phyloP scores from a whole-genome alignment of 2,888 invertebrate genomes.

The Acronicta leporina region DNA sequence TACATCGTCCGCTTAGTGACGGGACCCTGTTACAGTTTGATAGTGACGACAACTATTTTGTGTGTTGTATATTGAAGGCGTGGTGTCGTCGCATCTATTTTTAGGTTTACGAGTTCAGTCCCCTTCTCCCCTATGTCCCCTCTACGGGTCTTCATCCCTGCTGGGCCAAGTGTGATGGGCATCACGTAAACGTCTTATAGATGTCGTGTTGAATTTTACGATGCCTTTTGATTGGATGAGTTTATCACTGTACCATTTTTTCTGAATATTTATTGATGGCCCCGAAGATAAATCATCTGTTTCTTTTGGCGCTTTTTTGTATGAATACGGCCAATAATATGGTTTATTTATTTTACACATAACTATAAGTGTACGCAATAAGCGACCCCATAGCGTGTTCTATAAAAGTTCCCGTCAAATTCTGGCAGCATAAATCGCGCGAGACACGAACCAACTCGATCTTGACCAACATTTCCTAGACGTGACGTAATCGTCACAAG shows the following conservation, averaged over 20 bases:
- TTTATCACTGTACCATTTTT: constrained; percentile 39
- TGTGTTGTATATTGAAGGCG: constrained; percentile 64
- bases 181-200: constrained; percentile 55
- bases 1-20: constrained; percentile 52
- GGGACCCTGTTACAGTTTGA: constrained; percentile 46
- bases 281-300: constrained; percentile 19
- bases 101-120: constrained; percentile 85
- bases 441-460: constrained; percentile 59
- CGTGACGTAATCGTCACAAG: constrained; percentile 61
- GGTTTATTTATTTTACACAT: constrained; percentile 6
- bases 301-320: constrained; percentile 14
- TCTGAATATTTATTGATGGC: constrained; percentile 10
- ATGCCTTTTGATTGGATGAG: constrained; percentile 41
- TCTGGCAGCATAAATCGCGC: constrained; percentile 46
- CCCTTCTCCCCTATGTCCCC: constrained; percentile 70
- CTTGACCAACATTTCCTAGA: constrained; percentile 60
- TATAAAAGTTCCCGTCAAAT: constrained; percentile 54
- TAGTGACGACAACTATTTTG: constrained; percentile 50
- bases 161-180: constrained; percentile 57
- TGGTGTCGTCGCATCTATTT: constrained; percentile 81
- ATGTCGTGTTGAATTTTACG: constrained; percentile 45
- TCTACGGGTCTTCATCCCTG: constrained; percentile 59
- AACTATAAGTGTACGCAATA: constrained; percentile 22
- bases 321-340: constrained; percentile 2
- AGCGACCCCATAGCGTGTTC: constrained; percentile 56